Base-by-base conservation (phyloP, 2,797 vertebrate genomes). In the Loris lydekkerianus region DNA sequence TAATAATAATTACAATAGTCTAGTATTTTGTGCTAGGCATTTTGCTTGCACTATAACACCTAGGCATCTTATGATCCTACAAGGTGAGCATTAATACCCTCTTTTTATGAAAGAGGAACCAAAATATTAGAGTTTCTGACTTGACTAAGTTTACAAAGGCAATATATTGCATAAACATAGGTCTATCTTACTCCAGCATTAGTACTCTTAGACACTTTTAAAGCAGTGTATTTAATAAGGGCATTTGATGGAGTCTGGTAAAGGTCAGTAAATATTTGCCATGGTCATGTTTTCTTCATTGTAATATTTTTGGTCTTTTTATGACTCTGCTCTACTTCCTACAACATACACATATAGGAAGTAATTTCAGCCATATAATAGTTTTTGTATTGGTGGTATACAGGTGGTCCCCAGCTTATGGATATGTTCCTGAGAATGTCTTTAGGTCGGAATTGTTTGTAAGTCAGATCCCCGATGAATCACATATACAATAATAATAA, bases 91-190 rank as follows among this genome's bases (percentile, higher is more conserved):
- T 77, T 67, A 53, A 29, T 76, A 76, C 56, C 23, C 21, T 82
- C n/a, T 17, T 53, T 90, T 82, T 65, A 76, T 82, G 43, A 5
- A 53, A 95, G 40, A 90, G 37, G 58, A 88, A 90, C 63, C 1
- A 17, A 86, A 91, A 89, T 27, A 76, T 81, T 80, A 85, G 53
- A 56, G 58, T 87, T 94, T 91, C 40, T 85, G 46, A 91, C 40
- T 63, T 94, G 63, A 89, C 25, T 94, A 70, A 63, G 21, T 20
- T 73, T 65, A 92, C 5, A 7, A 46, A 83, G 60, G 46, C 18
- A 91, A 37, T 70, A 58, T 3, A 72, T 56, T 10, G 29, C 82
- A 70, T 73, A 77, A 82, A 77, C 1, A 2, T 27, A 72, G 10
- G 11, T 86, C 31, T 53, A 34, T 75, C 15, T 81, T 82, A 63